A percentile compares a stretch with the other conserved stretches of the same genome.
Conservation (phyloP, 2,797 vertebrate genomes). For the Etheostoma perlongum region DNA sequence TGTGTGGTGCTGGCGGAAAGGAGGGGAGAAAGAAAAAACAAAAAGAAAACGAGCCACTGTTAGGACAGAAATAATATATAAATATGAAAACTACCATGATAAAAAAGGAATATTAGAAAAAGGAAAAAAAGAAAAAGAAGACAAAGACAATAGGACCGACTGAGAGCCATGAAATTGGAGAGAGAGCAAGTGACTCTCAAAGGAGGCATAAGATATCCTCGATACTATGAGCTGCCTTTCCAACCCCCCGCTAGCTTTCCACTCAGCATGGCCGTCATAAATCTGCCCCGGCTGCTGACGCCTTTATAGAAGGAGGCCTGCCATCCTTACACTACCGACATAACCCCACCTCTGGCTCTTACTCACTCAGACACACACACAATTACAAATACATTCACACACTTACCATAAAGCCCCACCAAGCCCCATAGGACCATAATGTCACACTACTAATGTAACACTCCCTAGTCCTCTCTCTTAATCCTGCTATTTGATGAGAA, state of each 20-base stretch:
- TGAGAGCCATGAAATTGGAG: constrained; percentile 66
- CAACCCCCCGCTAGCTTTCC: constrained; percentile 67
- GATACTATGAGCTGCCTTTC: constrained; percentile 55
- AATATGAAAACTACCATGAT: constrained; percentile 12
- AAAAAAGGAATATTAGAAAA: constrained; percentile 31
- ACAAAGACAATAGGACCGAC: constrained; percentile 47
- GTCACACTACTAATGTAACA: constrained; percentile 37
- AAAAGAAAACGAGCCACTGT: not conserved
- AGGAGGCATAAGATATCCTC: constrained; percentile 70
- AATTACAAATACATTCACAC: constrained; percentile 41
- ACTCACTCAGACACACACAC: constrained; percentile 9
- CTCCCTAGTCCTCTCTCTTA: constrained; percentile 39
- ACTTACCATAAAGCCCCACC: constrained; percentile 50
- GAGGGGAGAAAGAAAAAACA: not conserved
- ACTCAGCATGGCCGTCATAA: constrained; percentile 66
- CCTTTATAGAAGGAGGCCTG: constrained; percentile 68
- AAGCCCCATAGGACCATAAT: constrained; percentile 48
- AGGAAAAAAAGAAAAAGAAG: constrained; percentile 23
- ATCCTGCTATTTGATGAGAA: constrained; percentile 57
- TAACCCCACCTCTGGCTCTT: constrained; percentile 41
- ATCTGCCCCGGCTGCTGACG: constrained; percentile 60
- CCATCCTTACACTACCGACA: constrained; percentile 61
- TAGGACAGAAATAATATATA: constrained; percentile 21
- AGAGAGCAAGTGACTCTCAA: constrained; percentile 54
- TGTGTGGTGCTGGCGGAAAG: constrained; percentile 2